A percentile compares a stretch with the other conserved stretches of the same genome.
These are phyloP conservation scores for Eidolon dupreanum DNA, from an alignment of 2,797 vertebrate genomes.

Conservation along the genomic window DNA sequence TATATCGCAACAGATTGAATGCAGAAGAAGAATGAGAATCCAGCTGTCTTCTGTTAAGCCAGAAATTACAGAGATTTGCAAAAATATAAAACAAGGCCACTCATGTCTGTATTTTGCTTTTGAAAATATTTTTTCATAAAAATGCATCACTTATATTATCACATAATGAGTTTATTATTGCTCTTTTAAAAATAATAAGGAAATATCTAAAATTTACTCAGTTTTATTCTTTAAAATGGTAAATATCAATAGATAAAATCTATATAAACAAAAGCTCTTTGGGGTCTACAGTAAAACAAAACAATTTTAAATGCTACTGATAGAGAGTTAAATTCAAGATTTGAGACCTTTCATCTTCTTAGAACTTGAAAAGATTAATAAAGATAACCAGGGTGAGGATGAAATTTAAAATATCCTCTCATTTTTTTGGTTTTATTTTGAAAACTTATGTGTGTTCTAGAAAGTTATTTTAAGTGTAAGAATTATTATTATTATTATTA, in stretches of 20 bases:
- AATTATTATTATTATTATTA: not conserved
- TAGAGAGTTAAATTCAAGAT: not conserved
- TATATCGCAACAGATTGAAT: not conserved
- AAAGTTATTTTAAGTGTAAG: not conserved
- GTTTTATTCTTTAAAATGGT: not conserved
- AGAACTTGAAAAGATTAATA: not conserved
- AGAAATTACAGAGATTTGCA: not conserved
- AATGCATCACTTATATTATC: not conserved
- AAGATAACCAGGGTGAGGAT: not conserved
- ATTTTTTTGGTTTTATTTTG: not conserved
- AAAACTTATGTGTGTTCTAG: not conserved
- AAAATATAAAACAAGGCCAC: not conserved
- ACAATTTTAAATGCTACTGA: not conserved
- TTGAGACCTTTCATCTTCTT: not conserved
- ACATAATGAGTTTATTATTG: not conserved
- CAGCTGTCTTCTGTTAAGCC: not conserved
- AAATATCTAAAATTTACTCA: not conserved
- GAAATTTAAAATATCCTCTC: not conserved
- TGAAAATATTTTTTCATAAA: not conserved
- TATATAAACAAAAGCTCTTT: not conserved
- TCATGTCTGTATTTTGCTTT: not conserved
- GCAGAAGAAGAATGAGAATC: not conserved
- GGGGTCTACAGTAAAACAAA: not conserved
- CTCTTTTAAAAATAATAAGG: not conserved
- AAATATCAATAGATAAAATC: not conserved